Base-by-base conservation (phyloP, 2,797 vertebrate species). In the Eutrigla gurnardus region DNA sequence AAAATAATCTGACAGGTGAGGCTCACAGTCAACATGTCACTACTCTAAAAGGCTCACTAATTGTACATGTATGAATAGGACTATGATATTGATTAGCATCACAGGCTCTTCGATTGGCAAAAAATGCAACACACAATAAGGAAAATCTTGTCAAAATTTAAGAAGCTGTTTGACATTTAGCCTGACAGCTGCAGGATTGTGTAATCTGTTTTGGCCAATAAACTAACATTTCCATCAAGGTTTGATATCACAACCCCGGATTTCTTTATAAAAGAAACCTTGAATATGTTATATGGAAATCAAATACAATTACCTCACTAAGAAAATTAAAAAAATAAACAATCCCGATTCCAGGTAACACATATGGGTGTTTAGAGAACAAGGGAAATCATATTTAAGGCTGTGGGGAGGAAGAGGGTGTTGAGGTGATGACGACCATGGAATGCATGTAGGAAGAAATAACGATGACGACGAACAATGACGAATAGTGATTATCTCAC, bases 361-460 rank as follows among this genome's bases (percentile, higher is more conserved):
- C 37, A 32, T 5, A 49, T n/a, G 37, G 62, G 12, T 68, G 55
- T 59, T 73, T 62, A 8, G 57, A 65, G 73, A 72, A 49, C 0
- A 69, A 33, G 39, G 6, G 49, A n/a, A 45, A 15, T 32, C 8
- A 43, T 17, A 3, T 58, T 88, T 85, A 91, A 92, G 87, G 89
- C 87, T 62, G 61, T 71, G 67, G 67, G 78, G 77, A 84, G 79
- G 58, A 74, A 66, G 67, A 72, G n/a, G 60, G 37, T 77, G 65
- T 43, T 74, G 40, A 69, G 49, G 78, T 36, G 49, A 52, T 77
- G 58, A 81, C 69, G 75, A 88, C 58, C 57, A 88, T 90, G 94
- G 94, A 95, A 95, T 95, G 94, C 93, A 86, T 80, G 65, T 84
- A 83, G 83, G 83, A 88, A 91, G 74, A 91, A 80, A 75, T 43